Conservation (phyloP, 2,113 vertebrate genomes). For the Fulmarus glacialis region DNA sequence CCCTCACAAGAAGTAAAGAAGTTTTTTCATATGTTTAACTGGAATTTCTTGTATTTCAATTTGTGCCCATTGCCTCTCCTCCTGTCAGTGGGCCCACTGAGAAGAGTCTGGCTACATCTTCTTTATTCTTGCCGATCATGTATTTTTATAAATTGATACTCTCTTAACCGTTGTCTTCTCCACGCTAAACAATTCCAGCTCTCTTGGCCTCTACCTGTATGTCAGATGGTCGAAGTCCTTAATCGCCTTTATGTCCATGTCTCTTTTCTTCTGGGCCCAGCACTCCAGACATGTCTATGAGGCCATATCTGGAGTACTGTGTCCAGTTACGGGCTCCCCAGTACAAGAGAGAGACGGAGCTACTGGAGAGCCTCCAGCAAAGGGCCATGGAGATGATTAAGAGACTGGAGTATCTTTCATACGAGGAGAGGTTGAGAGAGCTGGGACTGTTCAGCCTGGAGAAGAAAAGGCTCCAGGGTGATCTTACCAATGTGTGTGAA, state of each 20-base stretch:
- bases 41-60: neutral
- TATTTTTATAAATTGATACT: neutral
- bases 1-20: neutral
- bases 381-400: neutral
- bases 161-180: neutral
- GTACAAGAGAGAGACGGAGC: neutral
- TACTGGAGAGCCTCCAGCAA: neutral
- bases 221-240: neutral
- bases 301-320: too few species aligned
- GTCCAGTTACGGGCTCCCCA: neutral
- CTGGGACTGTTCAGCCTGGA: neutral
- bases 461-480: neutral
- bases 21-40: neutral
- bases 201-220: neutral
- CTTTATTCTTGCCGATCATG: neutral
- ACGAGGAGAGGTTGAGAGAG: neutral
- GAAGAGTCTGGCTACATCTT: neutral
- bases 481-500: neutral
- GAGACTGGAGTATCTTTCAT: neutral
- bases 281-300: neutral
- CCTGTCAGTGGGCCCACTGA: neutral
- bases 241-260: neutral
- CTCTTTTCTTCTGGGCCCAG: neutral
- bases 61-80: neutral
- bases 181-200: neutral